Base-by-base conservation (phyloP, 2,888 invertebrate species). In the Panzeria rudis region DNA sequence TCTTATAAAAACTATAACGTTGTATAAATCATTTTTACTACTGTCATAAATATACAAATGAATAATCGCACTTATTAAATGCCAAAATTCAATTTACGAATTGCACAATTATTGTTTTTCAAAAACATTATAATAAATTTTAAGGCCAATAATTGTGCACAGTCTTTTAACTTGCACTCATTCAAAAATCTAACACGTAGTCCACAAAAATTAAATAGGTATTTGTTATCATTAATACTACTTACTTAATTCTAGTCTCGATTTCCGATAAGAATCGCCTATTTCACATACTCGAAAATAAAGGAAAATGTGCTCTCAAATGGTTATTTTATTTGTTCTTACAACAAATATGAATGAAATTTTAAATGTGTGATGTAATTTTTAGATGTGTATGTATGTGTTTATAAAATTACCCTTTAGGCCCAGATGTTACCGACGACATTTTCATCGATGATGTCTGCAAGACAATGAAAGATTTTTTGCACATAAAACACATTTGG, bases 221-320 rank as follows among this genome's bases (percentile, higher is more conserved):
- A 44, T n/a, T 59, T 47, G 35, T 52, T 75, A 62, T 17, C 59
- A 15, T 25, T 25, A 47, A 47, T 17, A n/a, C 7, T 25, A 25
- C 13, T 52, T 25, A 25, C 13, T 52, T 23, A 56, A 29, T 32
- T 59, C 13, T 54, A 11, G 52, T 15, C 52, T 54, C 52, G 25
- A 25, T 52, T 25, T n/a, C 4, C 32, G 80, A 81, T 81, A 81
- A 69, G 68, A 64, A 76, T 47, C 69, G 54, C 62, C 47, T 64
- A 81, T 44, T 47, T 75, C 50, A 56, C 32, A 44, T 35, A 64
- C 15, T n/a, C 9, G n/a, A 50, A 35, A 68, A 52, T 9, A n/a
- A 54, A n/a, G n/a, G 44, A 5, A 44, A 15, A 15, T n/a, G 5
- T n/a, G n/a, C 25, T 44, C 9, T 44, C 44, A 29, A 64, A 29